Evolutionary conservation across 1,140 invertebrate species (phyloP).

Genomic region (Lycorma delicatula): DNA sequence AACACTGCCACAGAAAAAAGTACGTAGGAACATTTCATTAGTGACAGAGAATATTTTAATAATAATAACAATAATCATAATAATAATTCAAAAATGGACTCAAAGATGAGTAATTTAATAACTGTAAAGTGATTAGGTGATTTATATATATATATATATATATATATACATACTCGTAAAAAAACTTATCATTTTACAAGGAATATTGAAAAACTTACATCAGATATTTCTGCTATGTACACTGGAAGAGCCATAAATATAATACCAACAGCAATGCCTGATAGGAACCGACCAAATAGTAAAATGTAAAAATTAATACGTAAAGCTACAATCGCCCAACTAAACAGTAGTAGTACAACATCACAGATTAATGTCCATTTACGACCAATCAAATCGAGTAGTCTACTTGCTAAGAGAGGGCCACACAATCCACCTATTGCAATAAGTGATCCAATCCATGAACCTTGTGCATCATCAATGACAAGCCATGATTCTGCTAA

Average conservation of each 20-base stretch:
- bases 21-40: too few relatives aligned
- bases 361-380: constrained; percentile 31
- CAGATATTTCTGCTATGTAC: constrained; percentile 80
- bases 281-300: constrained; percentile 20
- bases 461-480: constrained; percentile 1
- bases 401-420: constrained; percentile 32
- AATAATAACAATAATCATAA: too few relatives aligned
- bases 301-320: not conserved
- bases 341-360: constrained; percentile 20
- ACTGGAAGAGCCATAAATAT: constrained; percentile 70
- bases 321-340: constrained; percentile 15
- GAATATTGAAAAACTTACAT: too few relatives aligned
- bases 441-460: constrained; percentile 22
- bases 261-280: constrained; percentile 61
- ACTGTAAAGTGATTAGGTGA: too few relatives aligned
- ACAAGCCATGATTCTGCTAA: too few relatives aligned
- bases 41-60: too few relatives aligned
- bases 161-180: too few relatives aligned
- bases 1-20: too few relatives aligned
- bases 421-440: constrained; percentile 21
- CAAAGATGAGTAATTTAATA: too few relatives aligned
- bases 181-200: too few relatives aligned
- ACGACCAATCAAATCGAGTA: constrained; percentile 66
- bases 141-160: too few relatives aligned
- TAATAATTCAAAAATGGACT: too few relatives aligned